Base-by-base conservation (phyloP, 2,888 invertebrate genomes). In the Oscheius onirici region DNA sequence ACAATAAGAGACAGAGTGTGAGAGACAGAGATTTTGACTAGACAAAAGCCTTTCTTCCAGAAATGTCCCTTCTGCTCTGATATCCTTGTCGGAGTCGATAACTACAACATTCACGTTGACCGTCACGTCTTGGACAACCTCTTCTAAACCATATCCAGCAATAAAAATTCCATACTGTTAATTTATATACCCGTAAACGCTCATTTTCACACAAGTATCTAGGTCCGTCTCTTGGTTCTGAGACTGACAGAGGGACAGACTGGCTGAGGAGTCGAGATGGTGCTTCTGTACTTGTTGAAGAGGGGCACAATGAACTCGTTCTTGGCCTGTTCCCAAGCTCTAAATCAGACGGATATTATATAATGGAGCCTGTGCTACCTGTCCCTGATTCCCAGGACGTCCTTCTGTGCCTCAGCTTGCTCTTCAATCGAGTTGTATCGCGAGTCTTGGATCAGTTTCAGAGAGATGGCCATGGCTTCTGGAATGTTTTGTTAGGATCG, bases 361-460 rank as follows among this genome's bases (percentile, higher is more conserved):
- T 13, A 20, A 1, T 60, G 34, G 34, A 5, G 8, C 11, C n/a
- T 6, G 41, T 54, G 10, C 20, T 3, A 76, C 76, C 73, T 73
- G 51, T 76, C 75, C 28, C 78, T 46, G 40, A 73, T 75, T 51
- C 78, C 78, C 5, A 79, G 11, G 0, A 80, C 75, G 41, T 80
- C 82, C 63, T 79, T 80, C 63, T 80, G 73, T 3, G 60, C 34
- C 22, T 82, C 82, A 10, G 77, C 77, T 44, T 84, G 79, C 58
- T 86, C 86, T 60, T 86, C 86, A 44, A 86, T 86, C 52, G 78
- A 73, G 67, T 86, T 86, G 73, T 86, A 86, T 17, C 82, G 72
- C 1, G 77, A 44, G 63, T 86, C 86, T 55, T 84, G 83, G 67
- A 86, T 86, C 52, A 86, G 68, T 61, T 86, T 83, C 52, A 86